phyloP scores from a whole-genome alignment of 2,797 vertebrate species.

The Arctocebus calabarensis region DNA sequence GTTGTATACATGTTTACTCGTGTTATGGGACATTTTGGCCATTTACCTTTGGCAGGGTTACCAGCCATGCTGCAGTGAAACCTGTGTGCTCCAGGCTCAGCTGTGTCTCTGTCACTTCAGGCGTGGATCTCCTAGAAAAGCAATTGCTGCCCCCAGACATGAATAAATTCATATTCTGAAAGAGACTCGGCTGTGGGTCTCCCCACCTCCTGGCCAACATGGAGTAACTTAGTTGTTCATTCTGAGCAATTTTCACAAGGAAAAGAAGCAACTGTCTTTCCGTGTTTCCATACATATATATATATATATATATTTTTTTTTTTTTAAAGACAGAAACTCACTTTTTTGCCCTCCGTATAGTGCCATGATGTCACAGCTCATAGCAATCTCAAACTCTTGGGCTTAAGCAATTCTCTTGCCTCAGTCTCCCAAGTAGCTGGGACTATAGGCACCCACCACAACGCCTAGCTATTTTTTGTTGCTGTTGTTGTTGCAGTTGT shows the following conservation, averaged over 20 bases:
- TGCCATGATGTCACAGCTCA: too few species aligned
- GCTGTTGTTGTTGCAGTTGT: too few species aligned
- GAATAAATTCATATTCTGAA: accelerated
- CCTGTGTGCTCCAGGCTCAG: accelerated
- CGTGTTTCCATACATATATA: accelerated
- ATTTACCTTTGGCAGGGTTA: not conserved
- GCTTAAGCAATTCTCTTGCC: too few species aligned
- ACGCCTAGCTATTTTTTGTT: too few species aligned
- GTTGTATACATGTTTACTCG: accelerated
- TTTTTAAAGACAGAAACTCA: too few species aligned
- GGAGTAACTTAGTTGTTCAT: not conserved
- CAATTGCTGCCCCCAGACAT: not conserved
- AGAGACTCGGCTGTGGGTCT: too few species aligned
- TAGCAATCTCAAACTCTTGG: too few species aligned
- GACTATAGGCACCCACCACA: too few species aligned
- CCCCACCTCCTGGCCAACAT: not conserved
- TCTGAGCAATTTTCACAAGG: not conserved
- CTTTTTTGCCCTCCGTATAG: too few species aligned
- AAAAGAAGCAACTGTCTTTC: not conserved
- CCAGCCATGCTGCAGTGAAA: accelerated
- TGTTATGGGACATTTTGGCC: not conserved
- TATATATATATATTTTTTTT: too few species aligned
- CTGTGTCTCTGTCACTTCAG: not conserved
- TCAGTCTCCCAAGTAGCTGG: too few species aligned
- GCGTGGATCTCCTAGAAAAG: not conserved